Evolutionary conservation across 1,140 invertebrate genomes (phyloP), one percentile per base, ranked within the genome.

Genomic region (Coenobita brevimanus): DNA sequence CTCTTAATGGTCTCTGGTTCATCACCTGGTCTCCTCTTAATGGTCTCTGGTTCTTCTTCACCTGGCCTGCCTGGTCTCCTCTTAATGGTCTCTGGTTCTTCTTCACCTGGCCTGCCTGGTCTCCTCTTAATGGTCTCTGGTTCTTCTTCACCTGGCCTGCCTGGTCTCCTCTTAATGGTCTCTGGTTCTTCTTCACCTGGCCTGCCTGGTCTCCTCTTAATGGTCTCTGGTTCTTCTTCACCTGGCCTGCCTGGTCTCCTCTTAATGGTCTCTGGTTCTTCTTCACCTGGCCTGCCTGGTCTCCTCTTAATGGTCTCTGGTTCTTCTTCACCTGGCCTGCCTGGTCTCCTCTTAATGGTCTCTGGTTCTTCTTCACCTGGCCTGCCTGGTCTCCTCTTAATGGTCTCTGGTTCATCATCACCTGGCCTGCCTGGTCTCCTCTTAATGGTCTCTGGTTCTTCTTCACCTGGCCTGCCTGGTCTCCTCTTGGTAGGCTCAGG

Each of bases 401-500:
- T 60, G 33, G 36, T n/a, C 13, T 84, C 82, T 54, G 82, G 82
- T 57, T 84, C 82, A 41, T 60, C 50, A 41, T 71, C 80, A 46
- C 43, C 64, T 43, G 80, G 80, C 43, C 30, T 50, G 8, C 80
- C 80, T 69, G 80, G 80, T 82, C 64, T 82, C 80, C 80, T 82
- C 80, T 38, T 82, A 13, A 57, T 67, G 27, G 15, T 38, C 24
- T 71, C 64, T 46, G 80, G 80, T 67, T 82, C 80, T 38, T 67
- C 36, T 27, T 82, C 80, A 46, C 64, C 64, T 67, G 80, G 80
- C 38, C 43, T 50, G n/a, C 80, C 60, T 69, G 80, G 80, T 69
- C 80, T 67, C 64, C 80, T 82, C 80, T 69, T 82, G 2, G 3
- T 82, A 1, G 8, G 0, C 43, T 79, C 76, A 2, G 76, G 76